phyloP scores from a whole-genome alignment of 1,140 invertebrate genomes.

The Sinella curviseta region DNA sequence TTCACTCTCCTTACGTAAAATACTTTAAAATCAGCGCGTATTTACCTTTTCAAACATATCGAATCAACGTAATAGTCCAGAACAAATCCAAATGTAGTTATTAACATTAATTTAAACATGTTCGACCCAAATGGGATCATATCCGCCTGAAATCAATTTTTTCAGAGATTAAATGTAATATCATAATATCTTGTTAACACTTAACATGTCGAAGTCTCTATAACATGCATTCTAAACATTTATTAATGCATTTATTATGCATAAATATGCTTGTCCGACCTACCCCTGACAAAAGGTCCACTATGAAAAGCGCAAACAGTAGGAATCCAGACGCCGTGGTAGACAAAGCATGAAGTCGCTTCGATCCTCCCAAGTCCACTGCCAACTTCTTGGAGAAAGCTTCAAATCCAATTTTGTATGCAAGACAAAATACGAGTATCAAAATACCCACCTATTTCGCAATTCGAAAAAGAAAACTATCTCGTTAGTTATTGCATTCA shows the following conservation, averaged over 20 bases:
- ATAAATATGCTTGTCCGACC: background rate
- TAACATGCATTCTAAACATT: background rate
- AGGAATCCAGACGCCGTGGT: conserved; percentile 34
- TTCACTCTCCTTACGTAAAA: background rate
- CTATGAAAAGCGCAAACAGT: conserved; percentile 19
- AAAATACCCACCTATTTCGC: conserved; percentile 31
- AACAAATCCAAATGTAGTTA: conserved; percentile 45
- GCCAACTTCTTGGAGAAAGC: conserved; percentile 40
- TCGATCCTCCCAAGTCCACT: conserved; percentile 38
- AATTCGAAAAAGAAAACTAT: background rate
- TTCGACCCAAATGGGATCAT: conserved; percentile 37
- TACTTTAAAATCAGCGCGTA: background rate
- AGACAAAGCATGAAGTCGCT: conserved; percentile 39
- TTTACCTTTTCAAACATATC: conserved; percentile 48
- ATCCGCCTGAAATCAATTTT: conserved; percentile 34
- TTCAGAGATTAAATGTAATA: background rate
- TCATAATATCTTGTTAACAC: background rate
- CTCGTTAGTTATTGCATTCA: background rate
- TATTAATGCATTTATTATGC: background rate
- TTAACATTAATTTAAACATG: conserved; percentile 25
- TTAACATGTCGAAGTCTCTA: background rate
- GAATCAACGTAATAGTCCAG: conserved; percentile 47
- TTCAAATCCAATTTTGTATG: conserved; percentile 40
- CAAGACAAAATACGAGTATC: conserved; percentile 10
- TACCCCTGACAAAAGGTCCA: conserved; percentile 37